Base-by-base conservation (phyloP, 2,113 vertebrate genomes). In the Castor canadensis region DNA sequence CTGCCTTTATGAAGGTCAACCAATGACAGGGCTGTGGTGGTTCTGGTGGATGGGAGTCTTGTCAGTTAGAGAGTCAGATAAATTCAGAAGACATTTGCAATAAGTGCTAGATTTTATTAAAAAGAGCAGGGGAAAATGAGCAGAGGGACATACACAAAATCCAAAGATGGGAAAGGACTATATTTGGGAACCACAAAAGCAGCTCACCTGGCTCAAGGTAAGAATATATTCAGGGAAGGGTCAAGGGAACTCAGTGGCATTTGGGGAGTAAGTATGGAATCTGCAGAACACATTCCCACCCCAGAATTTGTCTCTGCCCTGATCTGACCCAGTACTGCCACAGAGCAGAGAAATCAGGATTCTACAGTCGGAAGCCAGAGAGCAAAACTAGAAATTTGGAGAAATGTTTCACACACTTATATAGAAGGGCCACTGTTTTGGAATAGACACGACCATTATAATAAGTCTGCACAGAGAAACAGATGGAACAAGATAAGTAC, bases 391-490 rank as follows among this genome's bases (percentile, higher is more conserved):
- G 67, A 95, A 84, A 91, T 60, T 35, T n/a, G 64, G 56, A 87
- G 76, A 84, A 84, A 90, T 66, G 28, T 77, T 95, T 76, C 73
- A 72, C 60, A 64, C 89, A 85, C 47, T 54, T 86, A 52, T 90
- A 71, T 69, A 92, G 87, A 85, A 93, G 58, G 94, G 72, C 97
- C 97, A 94, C 95, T 95, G 96, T 96, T 97, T 93, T 96, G 95
- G 95, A 97, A 67, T 89, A 75, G 91, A 95, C 84, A 89, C 73
- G 62, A 67, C 58, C 12, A 0, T 85, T 87, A 69, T 62, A 96
- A 95, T 89, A 93, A 95, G 84, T 62, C 67, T 30, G 40, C 40
- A 20, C 49, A 38, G 81, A 97, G 81, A 94, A 94, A 93, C 81
- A 79, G 90, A 89, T 91, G 88, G 62, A 80, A 81, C 32, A 40